phyloP scores from a whole-genome alignment of 2,888 invertebrate genomes.

The Parnassius glacialis region DNA sequence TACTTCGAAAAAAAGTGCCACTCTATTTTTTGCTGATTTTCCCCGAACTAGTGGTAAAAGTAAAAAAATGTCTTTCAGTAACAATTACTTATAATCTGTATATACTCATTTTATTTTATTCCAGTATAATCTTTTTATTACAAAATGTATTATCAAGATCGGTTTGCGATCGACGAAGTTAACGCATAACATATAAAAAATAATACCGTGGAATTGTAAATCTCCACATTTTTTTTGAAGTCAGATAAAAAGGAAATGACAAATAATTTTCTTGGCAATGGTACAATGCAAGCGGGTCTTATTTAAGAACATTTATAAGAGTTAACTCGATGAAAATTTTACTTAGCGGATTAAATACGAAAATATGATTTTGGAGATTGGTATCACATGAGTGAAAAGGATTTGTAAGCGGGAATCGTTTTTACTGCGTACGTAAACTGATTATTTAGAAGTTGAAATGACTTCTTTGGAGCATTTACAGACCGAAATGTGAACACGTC shows the following conservation, averaged over 20 bases:
- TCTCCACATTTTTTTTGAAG: background rate
- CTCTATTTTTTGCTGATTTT: too few relatives aligned
- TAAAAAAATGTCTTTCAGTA: too few relatives aligned
- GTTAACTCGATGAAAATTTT: constrained; percentile 6
- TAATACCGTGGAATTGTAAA: too few relatives aligned
- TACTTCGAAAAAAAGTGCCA: too few relatives aligned
- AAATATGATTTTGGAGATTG: constrained; percentile 20
- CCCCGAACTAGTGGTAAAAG: too few relatives aligned
- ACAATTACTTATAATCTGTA: too few relatives aligned
- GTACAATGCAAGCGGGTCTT: background rate
- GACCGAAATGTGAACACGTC: constrained; percentile 14
- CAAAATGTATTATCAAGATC: too few relatives aligned
- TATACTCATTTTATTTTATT: too few relatives aligned
- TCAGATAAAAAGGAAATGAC: background rate
- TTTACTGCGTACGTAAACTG: constrained; percentile 22
- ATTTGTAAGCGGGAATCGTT: constrained; percentile 20
- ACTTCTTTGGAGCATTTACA: constrained; percentile 18
- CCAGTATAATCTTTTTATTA: too few relatives aligned
- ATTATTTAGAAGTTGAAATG: constrained; percentile 23
- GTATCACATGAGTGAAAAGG: constrained; percentile 9
- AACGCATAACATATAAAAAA: too few relatives aligned
- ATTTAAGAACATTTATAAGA: background rate
- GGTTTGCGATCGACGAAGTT: too few relatives aligned
- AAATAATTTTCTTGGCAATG: background rate
- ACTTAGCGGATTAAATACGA: constrained; percentile 4